Evolutionary conservation across 2,113 vertebrate species (phyloP).

Genomic region (Ia io): DNA sequence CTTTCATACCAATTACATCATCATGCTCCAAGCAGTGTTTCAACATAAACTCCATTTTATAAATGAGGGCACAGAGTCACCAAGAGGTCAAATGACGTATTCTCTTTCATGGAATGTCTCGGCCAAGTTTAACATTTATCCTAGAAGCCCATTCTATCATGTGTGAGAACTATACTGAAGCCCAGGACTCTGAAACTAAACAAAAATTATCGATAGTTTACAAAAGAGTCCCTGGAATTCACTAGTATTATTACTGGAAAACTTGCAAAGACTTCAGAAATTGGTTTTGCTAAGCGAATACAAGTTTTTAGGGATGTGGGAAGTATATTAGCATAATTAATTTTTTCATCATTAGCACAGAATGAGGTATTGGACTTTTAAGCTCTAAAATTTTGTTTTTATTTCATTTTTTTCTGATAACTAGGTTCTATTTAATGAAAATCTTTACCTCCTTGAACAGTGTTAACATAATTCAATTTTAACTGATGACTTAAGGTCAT

Average conservation of each 20-base stretch:
- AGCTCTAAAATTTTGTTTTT: background rate
- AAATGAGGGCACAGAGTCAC: constrained; percentile 52
- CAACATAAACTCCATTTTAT: constrained; percentile 46
- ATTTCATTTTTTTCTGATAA: constrained; percentile 36
- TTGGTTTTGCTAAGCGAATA: constrained; percentile 32
- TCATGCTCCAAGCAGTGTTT: background rate
- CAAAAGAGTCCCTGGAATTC: background rate
- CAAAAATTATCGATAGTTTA: constrained; percentile 6
- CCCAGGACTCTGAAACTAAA: background rate
- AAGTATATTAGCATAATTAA: background rate
- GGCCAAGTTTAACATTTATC: background rate
- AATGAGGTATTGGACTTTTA: background rate
- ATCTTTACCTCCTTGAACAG: background rate
- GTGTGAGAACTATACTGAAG: background rate
- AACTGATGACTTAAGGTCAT: background rate
- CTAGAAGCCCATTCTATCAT: background rate
- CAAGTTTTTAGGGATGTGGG: background rate
- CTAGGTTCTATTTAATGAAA: background rate
- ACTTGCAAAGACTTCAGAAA: constrained; percentile 5
- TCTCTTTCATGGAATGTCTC: background rate
- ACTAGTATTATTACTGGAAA: background rate
- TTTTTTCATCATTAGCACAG: background rate
- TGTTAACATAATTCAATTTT: constrained; percentile 38
- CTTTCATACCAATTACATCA: constrained; percentile 39
- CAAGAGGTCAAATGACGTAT: constrained; percentile 48